Conservation (phyloP, 2,797 vertebrate genomes). For the Onychomys leucogaster region DNA sequence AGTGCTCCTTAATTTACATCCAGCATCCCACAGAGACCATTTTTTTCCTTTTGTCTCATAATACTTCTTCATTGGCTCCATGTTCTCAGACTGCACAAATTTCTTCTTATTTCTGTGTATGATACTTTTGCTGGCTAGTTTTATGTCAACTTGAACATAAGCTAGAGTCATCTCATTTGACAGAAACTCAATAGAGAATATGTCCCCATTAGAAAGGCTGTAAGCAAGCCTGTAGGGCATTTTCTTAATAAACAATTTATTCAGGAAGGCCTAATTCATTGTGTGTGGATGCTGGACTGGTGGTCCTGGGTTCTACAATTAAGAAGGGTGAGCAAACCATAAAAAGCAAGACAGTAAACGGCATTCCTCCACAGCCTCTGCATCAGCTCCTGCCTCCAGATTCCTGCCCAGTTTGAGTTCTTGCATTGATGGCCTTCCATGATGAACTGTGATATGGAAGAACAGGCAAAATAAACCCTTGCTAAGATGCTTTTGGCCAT, state of each 20-base stretch:
- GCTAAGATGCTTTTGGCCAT: no score
- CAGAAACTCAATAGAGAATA: not conserved
- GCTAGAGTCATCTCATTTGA: not conserved
- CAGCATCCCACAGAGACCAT: slow-evolving; percentile 49
- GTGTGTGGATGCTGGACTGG: not conserved
- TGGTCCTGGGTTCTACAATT: not conserved
- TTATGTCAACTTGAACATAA: not conserved
- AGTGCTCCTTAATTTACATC: slow-evolving; percentile 60
- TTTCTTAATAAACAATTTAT: not conserved
- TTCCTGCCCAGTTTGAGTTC: not conserved
- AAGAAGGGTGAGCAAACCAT: not conserved
- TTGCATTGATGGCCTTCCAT: not conserved
- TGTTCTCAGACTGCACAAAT: slow-evolving; percentile 67
- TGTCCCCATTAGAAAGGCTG: not conserved
- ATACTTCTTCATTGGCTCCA: slow-evolving; percentile 77
- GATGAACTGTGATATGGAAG: not conserved
- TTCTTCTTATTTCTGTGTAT: slow-evolving; percentile 67
- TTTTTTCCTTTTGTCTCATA: slow-evolving; percentile 36
- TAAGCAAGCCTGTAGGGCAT: not conserved
- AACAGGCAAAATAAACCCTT: not conserved
- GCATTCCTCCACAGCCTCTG: not conserved
- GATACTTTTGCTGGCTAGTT: not conserved
- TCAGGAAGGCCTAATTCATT: not conserved
- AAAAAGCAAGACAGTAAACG: not conserved
- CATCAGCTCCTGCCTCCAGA: no score